These are phyloP conservation scores for Manis pentadactyla DNA, from an alignment of 2,797 vertebrate species.

Conservation along the genomic window DNA sequence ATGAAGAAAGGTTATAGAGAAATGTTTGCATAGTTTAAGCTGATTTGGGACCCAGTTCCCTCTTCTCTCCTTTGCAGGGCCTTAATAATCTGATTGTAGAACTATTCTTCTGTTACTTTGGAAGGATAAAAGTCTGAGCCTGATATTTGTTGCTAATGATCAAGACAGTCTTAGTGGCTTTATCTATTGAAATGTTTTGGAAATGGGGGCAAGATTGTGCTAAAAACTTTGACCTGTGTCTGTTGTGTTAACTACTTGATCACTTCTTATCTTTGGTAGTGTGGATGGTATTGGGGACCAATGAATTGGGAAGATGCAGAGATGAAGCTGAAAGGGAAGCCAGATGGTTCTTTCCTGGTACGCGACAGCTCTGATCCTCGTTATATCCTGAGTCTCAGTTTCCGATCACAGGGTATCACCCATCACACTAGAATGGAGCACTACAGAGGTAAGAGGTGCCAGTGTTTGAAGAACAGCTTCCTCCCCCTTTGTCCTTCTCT, in stretches of 20 bases:
- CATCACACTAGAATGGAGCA: conserved; percentile 96
- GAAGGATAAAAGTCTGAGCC: background rate
- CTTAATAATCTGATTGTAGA: background rate
- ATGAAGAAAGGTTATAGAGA: background rate
- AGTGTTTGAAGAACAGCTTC: background rate
- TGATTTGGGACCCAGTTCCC: background rate
- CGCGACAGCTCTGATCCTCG: conserved; percentile 97
- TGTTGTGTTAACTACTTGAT: background rate
- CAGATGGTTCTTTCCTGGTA: conserved; percentile 97
- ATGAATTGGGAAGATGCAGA: conserved; percentile 99
- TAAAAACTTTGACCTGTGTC: background rate
- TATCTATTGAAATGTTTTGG: background rate
- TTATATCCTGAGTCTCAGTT: conserved; percentile 98
- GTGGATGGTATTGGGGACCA: conserved; percentile 98
- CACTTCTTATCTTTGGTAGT: conserved; percentile 84
- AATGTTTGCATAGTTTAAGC: background rate
- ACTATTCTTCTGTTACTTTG: background rate
- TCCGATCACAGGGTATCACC: conserved; percentile 96
- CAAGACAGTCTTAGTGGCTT: background rate
- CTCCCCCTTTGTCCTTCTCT: background rate
- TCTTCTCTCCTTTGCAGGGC: background rate
- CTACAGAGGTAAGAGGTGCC: conserved; percentile 88
- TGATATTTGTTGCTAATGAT: background rate
- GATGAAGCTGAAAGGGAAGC: conserved; percentile 97
- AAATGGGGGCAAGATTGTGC: background rate